Conservation (phyloP, 2,797 vertebrate species). For the Liparis tanakae region DNA sequence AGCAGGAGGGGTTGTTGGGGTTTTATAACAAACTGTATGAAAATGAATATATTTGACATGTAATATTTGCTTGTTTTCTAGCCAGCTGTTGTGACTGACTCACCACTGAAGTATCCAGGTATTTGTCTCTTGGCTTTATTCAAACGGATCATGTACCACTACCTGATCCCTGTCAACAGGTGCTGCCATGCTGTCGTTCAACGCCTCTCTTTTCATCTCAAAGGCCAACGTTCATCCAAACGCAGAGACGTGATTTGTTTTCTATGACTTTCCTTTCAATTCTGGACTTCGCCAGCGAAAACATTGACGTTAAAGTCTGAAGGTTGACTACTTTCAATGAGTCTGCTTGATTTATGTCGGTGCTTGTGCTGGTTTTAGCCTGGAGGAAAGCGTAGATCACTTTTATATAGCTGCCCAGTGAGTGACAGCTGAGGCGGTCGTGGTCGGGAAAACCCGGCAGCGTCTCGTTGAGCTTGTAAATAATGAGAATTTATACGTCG, state of each 20-base stretch:
- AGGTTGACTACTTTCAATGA: conserved; percentile 41
- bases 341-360: conserved; percentile 61
- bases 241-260: conserved; percentile 41
- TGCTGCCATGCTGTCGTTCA: conserved; percentile 16
- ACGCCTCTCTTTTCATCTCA: conserved; percentile 22
- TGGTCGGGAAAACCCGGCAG: conserved; percentile 47
- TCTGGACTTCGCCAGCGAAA: conserved; percentile 63
- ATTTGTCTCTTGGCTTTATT: conserved; percentile 51
- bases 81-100: conserved; percentile 78
- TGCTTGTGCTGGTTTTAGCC: conserved; percentile 65
- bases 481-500: conserved; percentile 28
- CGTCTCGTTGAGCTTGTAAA: conserved; percentile 27
- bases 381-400: conserved; percentile 40
- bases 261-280: conserved; percentile 59
- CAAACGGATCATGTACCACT: conserved; percentile 8
- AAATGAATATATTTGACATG: conserved; percentile 28
- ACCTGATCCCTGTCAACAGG: conserved; percentile 25
- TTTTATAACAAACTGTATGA: conserved; percentile 54
- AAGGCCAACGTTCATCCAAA: conserved; percentile 45
- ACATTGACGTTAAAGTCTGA: conserved; percentile 67
- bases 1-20: conserved; percentile 64
- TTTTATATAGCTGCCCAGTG: conserved; percentile 49
- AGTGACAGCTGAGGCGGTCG: conserved; percentile 47
- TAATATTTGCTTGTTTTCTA: conserved; percentile 70
- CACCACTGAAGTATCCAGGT: conserved; percentile 78